Percentiles rank a stretch among this genome's conserved stretches.
Evolutionary conservation across 2,888 invertebrate species (phyloP).

Genomic region (Galeruca laticollis): DNA sequence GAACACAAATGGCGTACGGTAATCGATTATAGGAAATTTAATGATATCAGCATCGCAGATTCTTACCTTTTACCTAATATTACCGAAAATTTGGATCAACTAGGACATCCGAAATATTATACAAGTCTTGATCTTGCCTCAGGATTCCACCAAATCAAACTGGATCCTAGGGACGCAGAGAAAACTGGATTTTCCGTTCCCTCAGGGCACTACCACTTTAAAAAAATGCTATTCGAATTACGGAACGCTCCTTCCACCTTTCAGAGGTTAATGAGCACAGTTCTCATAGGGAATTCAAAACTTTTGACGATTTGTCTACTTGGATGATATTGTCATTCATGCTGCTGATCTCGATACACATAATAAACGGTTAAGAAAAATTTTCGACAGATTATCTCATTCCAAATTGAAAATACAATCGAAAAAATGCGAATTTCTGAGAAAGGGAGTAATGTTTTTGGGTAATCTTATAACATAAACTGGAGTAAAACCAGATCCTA

Average conservation of each 20-base stretch:
- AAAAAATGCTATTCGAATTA: slow-evolving; percentile 54
- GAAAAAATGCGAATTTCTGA: slow-evolving; percentile 49
- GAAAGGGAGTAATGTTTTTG: slow-evolving; percentile 45
- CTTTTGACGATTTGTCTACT: slow-evolving; percentile 56
- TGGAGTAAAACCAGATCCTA: slow-evolving; percentile 46
- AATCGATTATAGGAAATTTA: slow-evolving; percentile 55
- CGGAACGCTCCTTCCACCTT: slow-evolving; percentile 62
- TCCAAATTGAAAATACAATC: slow-evolving; percentile 47
- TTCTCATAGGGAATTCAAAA: slow-evolving; percentile 53
- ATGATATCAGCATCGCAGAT: slow-evolving; percentile 60
- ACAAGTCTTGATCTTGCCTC: slow-evolving; percentile 60
- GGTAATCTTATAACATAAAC: slow-evolving; percentile 45
- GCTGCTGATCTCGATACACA: slow-evolving; percentile 51
- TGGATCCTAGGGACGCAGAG: slow-evolving; percentile 51
- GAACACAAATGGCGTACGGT: slow-evolving; percentile 44
- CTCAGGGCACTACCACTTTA: slow-evolving; percentile 21
- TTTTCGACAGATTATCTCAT: slow-evolving; percentile 47
- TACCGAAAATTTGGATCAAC: slow-evolving; percentile 59
- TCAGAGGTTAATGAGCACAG: slow-evolving; percentile 55
- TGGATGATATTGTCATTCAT: slow-evolving; percentile 60
- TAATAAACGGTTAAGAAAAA: slow-evolving; percentile 45
- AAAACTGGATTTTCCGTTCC: slow-evolving; percentile 62
- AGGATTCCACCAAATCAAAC: slow-evolving; percentile 62
- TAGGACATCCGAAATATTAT: slow-evolving; percentile 60
- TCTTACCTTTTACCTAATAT: slow-evolving; percentile 61